Evolutionary conservation across 2,797 vertebrate genomes (phyloP), one percentile per base, ranked within the genome.

Genomic region (Iguana delicatissima): DNA sequence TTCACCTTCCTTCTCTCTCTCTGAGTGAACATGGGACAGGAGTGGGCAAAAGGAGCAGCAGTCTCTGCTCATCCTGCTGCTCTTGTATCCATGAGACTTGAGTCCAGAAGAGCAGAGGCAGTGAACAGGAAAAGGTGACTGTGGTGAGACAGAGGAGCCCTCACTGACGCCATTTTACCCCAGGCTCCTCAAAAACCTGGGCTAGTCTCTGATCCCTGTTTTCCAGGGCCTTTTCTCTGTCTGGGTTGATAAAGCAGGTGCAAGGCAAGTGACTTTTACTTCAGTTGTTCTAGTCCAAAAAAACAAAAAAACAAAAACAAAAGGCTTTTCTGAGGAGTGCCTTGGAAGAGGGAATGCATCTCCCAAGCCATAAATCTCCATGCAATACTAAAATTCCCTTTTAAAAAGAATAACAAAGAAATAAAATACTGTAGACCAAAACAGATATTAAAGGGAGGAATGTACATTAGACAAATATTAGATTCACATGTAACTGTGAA

Each of bases 401-500:
- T 73, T n/a, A 77, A 2, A 20, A 77, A 62, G n/a, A 74, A 69
- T n/a, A 72, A 91, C 72, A 91, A 69, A 90, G 91, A 46, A 91
- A 81, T 92, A 91, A 72, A 91, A 91, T 90, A 55, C 74, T 80
- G 16, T 57, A 86, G 92, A 87, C 77, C 85, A 92, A 89, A 79
- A 95, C 93, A 92, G 92, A 80, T 92, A 79, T 1, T 87, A 90
- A 95, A 20, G 89, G 87, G 57, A 92, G 81, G 95, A 95, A 95
- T 84, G 86, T 88, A 4, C 7, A 46, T 86, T 94, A 91, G 89
- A 93, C 80, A 91, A 90, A 93, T 88, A 95, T 96, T 96, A 92
- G 92, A 96, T 95, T 93, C 93, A 93, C 92, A 94, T 94, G 92
- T 1, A 80, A 93, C 91, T 95, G 91, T 2, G 93, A 57, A 82